Evolutionary conservation across 2,797 vertebrate species (phyloP).

Genomic region (Danio aesculapii): DNA sequence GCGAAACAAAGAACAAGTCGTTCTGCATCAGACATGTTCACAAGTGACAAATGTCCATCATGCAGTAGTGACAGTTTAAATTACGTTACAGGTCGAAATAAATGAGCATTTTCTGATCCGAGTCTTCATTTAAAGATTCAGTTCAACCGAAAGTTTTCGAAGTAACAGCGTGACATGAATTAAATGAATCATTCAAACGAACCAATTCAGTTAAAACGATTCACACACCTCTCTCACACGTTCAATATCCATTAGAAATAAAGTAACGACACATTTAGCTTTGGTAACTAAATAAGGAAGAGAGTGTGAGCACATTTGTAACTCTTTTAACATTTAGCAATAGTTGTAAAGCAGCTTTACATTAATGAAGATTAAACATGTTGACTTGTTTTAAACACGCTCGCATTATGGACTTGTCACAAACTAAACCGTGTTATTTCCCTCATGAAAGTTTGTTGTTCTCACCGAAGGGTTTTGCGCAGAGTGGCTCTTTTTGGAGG

Average conservation of each 20-base stretch:
- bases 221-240: background rate
- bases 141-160: background rate
- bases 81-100: no score
- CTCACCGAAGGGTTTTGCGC: constrained; percentile 82
- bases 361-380: background rate
- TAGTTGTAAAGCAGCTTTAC: background rate
- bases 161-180: background rate
- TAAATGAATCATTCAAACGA: background rate
- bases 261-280: no score
- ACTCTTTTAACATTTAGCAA: background rate
- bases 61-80: background rate
- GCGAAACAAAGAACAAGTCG: background rate
- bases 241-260: background rate
- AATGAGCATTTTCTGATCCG: background rate
- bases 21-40: background rate
- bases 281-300: background rate
- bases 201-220: background rate
- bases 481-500: constrained; percentile 92
- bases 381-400: background rate
- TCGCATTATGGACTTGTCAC: background rate
- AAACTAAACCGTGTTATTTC: background rate
- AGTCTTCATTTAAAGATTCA: background rate
- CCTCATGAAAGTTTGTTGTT: constrained; percentile 29
- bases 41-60: background rate
- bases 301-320: background rate